Percentiles rank a stretch among this genome's conserved stretches.
Evolutionary conservation across 2,888 invertebrate genomes (phyloP).

Genomic region (Pollenia labialis): DNA sequence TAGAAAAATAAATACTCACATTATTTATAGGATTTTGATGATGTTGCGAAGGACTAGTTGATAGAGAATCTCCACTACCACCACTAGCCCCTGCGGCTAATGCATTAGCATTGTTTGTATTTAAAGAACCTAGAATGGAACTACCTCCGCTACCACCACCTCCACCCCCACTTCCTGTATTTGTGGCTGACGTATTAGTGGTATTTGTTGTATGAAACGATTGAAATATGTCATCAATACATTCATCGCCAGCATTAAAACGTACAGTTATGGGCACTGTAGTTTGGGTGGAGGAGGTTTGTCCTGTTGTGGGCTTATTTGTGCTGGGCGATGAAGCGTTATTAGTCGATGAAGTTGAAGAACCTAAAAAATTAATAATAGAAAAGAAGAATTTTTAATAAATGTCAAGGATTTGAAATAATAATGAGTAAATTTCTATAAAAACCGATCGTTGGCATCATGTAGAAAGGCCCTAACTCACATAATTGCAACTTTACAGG

Average conservation of each 20-base stretch:
- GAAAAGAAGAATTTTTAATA: constrained; percentile 15
- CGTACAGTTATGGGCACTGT: constrained; percentile 83
- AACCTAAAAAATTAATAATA: constrained; percentile 22
- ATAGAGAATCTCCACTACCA: constrained; percentile 80
- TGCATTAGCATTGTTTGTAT: constrained; percentile 73
- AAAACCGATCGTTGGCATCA: neutral
- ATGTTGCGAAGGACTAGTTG: constrained; percentile 82
- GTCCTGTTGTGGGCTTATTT: constrained; percentile 74
- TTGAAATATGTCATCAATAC: constrained; percentile 83
- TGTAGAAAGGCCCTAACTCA: no score
- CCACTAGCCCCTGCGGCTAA: constrained; percentile 70
- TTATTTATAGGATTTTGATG: constrained; percentile 75
- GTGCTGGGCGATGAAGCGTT: constrained; percentile 67
- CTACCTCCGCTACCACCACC: constrained; percentile 74
- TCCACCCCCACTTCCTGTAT: constrained; percentile 74
- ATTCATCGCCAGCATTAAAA: constrained; percentile 84
- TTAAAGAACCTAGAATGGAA: constrained; percentile 62
- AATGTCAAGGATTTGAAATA: constrained; percentile 31
- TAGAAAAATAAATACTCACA: constrained; percentile 54
- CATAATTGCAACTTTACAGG: no score
- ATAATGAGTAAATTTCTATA: neutral
- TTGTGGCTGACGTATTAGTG: constrained; percentile 71
- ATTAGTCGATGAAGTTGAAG: constrained; percentile 70
- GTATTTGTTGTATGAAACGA: constrained; percentile 80
- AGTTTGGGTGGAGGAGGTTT: constrained; percentile 78